Base-by-base conservation (phyloP, 2,888 invertebrate species). In the Drosophila picticornis region DNA sequence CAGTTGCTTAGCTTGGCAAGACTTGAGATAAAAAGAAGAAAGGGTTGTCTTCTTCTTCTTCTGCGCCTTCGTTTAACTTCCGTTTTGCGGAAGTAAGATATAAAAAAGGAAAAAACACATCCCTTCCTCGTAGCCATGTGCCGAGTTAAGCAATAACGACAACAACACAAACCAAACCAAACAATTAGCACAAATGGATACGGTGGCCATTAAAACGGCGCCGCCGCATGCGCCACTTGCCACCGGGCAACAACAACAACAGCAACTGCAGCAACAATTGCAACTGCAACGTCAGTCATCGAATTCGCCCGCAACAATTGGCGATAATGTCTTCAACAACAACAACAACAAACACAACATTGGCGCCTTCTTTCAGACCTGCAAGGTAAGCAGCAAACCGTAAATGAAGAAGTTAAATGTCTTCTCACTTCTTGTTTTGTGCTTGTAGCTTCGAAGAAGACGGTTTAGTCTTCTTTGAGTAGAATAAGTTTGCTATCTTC, bases 361-460 rank as follows among this genome's bases (percentile, higher is more conserved):
- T 88, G 93, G 93, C 77, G 93, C 93, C 59, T 93, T 93, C 79
- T 93, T 93, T 79, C 93, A 93, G 89, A 93, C 93, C 63, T 93
- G 93, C 93, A 93, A 93, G 93, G 93, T 93, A 92, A 93, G 91
- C 55, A 36, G 64, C 27, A 52, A 27, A 16, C n/a, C 46, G 22
- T 46, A 9, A 4, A 46, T 16, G 46, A 46, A 46, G 22, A 46
- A 46, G 46, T 22, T 25, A 16, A 16, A 22, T 46, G 13, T 50
- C 27, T 50, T 11, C 19, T 27, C 5, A 3, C 27, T 50, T 27
- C 19, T 27, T 5, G 27, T 36, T 27, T 27, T 6, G 25, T 25
- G 22, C 4, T 52, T 16, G 29, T 29, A 29, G n/a, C 10, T 29
- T 50, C 19, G 29, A 29, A n/a, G 11, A 51, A 50, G 48, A 2